Base-by-base conservation (phyloP, 2,888 invertebrate genomes). In the Cryptus armator region DNA sequence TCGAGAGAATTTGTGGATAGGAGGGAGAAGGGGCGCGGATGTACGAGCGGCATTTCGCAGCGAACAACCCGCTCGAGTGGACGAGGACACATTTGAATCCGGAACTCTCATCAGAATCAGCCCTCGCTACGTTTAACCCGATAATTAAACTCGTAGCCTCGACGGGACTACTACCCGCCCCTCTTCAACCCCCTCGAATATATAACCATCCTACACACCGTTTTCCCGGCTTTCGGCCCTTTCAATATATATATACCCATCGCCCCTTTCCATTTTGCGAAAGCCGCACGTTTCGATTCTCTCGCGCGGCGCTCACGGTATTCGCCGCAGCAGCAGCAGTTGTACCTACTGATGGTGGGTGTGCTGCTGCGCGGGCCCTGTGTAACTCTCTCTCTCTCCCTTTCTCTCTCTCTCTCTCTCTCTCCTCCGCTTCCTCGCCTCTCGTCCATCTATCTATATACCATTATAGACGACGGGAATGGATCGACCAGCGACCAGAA, bases 41-140 rank as follows among this genome's bases (percentile, higher is more conserved):
- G 67, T 51, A 37, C 29, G 67, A 37, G 32, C 24, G 68, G 48
- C 19, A 64, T 56, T 72, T 67, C 62, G 37, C 46, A 48, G 71
- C 51, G 79, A 72, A 44, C 71, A 56, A 74, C 64, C 64, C 85
- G 85, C 79, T 85, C 85, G 82, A 85, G 85, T 80, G 85, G 82
- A 85, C 85, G 81, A 82, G 83, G 83, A 86, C 86, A 88, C 92
- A 92, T 92, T 93, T 91, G 92, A 92, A 92, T 93, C 93, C 93
- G 93, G 93, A 93, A 93, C 93, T 93, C 93, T 93, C 93, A 93
- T 93, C 93, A 93, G 93, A 93, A 93, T 93, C 93, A 92, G 90
- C 92, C 90, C 90, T 93, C 93, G 93, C 92, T 93, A 93, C 93
- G 93, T 93, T 93, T 92, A 93, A 93, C 93, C 92, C 93, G 92